phyloP scores from a whole-genome alignment of 1,140 invertebrate species.

The Camponotus vicinus region DNA sequence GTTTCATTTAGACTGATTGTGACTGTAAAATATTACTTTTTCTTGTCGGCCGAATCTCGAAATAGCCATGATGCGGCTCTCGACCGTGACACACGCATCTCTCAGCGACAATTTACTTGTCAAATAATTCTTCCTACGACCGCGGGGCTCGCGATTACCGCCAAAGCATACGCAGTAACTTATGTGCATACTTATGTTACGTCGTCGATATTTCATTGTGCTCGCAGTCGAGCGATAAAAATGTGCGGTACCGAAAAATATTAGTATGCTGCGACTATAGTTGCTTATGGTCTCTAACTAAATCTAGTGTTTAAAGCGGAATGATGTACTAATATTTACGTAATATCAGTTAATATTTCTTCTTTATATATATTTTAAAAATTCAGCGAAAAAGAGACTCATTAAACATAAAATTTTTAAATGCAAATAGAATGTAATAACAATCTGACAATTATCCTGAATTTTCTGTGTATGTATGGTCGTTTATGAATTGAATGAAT shows the following conservation, averaged over 20 bases:
- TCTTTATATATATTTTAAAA: neutral
- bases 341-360: neutral
- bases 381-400: neutral
- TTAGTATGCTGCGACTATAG: slow-evolving; percentile 18
- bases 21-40: neutral
- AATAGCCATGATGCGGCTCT: slow-evolving; percentile 32
- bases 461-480: neutral
- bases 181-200: slow-evolving; percentile 54
- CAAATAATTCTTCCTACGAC: slow-evolving; percentile 67
- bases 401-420: neutral
- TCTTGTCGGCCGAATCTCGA: slow-evolving; percentile 30
- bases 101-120: slow-evolving; percentile 67
- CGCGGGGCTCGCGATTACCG: slow-evolving; percentile 64
- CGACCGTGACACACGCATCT: slow-evolving; percentile 57
- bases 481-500: too few species aligned
- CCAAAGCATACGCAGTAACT: slow-evolving; percentile 52
- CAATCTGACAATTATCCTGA: neutral
- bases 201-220: slow-evolving; percentile 57
- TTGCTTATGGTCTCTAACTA: neutral
- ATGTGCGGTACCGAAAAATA: slow-evolving; percentile 49
- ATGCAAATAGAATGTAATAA: neutral
- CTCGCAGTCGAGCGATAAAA: slow-evolving; percentile 47
- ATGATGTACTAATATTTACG: slow-evolving; percentile 4
- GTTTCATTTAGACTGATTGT: neutral
- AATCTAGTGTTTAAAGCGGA: neutral